Evolutionary conservation across 2,113 vertebrate species (phyloP).

Genomic region (Pitta sordida): DNA sequence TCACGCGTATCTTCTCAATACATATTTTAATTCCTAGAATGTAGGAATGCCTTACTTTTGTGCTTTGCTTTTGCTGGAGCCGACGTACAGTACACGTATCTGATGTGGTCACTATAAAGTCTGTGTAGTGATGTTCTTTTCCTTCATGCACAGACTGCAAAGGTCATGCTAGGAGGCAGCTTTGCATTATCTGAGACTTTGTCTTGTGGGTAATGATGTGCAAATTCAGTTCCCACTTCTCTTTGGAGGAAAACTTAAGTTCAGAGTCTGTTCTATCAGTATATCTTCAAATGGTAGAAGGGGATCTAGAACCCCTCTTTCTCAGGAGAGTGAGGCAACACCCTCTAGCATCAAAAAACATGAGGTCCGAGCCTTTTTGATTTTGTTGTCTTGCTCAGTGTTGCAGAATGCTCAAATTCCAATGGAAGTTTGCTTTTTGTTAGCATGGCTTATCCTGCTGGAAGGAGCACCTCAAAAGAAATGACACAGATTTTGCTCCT

Average conservation of each 20-base stretch:
- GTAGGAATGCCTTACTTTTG: not conserved
- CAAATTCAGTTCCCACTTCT: not conserved
- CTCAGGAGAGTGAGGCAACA: not conserved
- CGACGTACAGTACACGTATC: not conserved
- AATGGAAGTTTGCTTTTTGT: not conserved
- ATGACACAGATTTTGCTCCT: not conserved
- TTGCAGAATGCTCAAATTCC: not conserved
- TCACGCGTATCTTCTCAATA: not conserved
- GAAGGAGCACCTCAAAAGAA: not conserved
- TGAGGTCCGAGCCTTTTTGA: not conserved
- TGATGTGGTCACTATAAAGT: not conserved
- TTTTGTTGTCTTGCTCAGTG: not conserved
- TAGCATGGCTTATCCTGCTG: not conserved
- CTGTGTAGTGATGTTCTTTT: not conserved
- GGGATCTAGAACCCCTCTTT: not conserved
- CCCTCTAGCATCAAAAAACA: not conserved
- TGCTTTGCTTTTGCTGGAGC: not conserved
- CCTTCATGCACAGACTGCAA: accelerated
- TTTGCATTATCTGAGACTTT: not conserved
- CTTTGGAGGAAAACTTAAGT: not conserved
- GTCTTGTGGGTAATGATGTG: not conserved
- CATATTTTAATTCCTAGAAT: not conserved
- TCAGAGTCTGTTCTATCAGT: not conserved
- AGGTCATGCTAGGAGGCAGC: not conserved
- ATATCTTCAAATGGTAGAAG: not conserved